Percentiles rank a stretch among this genome's conserved stretches.
phyloP scores from a whole-genome alignment of 2,113 vertebrate genomes.

The Macheiramphus alcinus region DNA sequence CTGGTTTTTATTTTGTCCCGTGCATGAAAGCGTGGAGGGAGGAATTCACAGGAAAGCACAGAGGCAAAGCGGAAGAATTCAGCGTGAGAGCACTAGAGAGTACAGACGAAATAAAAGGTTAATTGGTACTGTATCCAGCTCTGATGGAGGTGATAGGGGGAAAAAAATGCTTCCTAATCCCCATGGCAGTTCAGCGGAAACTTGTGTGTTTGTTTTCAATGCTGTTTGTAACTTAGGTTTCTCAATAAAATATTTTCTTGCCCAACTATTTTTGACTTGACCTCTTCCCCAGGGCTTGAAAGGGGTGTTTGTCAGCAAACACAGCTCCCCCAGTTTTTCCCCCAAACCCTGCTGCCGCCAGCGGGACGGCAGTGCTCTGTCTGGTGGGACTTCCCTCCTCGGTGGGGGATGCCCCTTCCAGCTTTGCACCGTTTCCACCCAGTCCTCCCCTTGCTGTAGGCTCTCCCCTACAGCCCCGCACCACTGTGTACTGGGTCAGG shows the following conservation, averaged over 20 bases:
- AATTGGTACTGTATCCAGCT: background rate
- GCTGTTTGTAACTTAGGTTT: background rate
- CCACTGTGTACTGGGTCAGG: background rate
- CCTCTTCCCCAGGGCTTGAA: background rate
- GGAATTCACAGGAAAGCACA: background rate
- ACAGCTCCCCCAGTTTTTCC: background rate
- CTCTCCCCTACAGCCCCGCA: background rate
- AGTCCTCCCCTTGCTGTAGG: background rate
- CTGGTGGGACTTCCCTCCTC: background rate
- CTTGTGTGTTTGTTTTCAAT: background rate
- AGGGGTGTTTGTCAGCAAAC: background rate
- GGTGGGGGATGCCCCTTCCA: background rate
- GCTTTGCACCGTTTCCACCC: background rate
- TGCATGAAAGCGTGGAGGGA: background rate
- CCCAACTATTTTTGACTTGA: background rate
- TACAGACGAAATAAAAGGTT: background rate
- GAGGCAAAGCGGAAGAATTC: background rate
- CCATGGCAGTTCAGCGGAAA: background rate
- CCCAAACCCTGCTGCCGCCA: background rate
- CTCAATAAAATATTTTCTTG: background rate
- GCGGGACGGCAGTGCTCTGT: background rate
- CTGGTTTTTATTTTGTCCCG: background rate
- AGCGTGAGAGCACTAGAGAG: background rate
- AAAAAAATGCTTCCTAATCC: background rate
- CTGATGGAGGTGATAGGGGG: background rate